A percentile compares a stretch with the other conserved stretches of the same genome.
Evolutionary conservation across 2,113 vertebrate species (phyloP).

Genomic region (Myiagra hebetior): DNA sequence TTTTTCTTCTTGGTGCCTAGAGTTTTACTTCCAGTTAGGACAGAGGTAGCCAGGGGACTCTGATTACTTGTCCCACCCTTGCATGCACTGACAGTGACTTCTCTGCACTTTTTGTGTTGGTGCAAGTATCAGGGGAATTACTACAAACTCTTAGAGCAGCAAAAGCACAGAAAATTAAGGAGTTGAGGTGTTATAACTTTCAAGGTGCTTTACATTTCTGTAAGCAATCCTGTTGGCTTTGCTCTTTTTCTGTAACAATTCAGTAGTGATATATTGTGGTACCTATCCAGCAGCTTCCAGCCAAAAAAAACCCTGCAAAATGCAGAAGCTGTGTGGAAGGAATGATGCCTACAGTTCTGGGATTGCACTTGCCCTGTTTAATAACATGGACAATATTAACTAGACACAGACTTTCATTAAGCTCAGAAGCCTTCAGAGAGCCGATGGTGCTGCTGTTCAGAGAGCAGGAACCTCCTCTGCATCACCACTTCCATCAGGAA

Average conservation of each 20-base stretch:
- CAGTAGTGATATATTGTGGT: background rate
- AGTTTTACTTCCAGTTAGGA: background rate
- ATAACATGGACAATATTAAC: constrained; percentile 31
- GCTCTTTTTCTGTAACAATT: background rate
- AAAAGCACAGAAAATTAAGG: background rate
- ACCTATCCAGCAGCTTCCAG: background rate
- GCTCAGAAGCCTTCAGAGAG: constrained; percentile 16
- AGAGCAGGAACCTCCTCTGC: constrained; percentile 5
- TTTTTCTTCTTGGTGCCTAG: background rate
- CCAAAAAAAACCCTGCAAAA: background rate
- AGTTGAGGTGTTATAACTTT: background rate
- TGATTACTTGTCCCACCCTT: background rate
- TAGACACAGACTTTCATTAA: constrained; percentile 29
- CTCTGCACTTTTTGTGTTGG: background rate
- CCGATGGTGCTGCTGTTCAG: background rate
- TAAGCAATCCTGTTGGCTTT: background rate
- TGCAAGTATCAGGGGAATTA: background rate
- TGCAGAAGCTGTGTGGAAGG: background rate
- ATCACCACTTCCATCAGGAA: background rate
- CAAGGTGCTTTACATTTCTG: background rate
- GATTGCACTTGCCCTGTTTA: constrained; percentile 9
- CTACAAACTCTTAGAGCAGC: background rate
- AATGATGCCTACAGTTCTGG: background rate
- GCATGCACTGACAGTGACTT: background rate
- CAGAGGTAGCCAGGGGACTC: background rate